Evolutionary conservation across 2,797 vertebrate species (phyloP), one percentile per base, ranked within the genome.

Genomic region (Novumbra hubbsi): DNA sequence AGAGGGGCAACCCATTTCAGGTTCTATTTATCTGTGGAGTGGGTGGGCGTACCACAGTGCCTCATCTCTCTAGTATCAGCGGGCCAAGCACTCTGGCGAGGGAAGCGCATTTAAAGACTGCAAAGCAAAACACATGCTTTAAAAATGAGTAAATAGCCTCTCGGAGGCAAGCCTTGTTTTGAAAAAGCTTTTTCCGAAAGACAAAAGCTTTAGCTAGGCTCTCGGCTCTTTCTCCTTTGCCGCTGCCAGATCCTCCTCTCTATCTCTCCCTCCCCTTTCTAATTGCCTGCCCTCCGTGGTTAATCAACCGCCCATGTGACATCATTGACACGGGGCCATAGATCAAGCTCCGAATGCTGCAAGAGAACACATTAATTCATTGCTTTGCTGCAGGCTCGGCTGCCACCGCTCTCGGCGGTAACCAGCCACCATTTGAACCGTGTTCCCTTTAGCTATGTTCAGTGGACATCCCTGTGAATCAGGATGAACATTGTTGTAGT

Each of bases 291-390:
- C 78, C 81, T 64, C 21, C 49, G 19, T 67, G 28, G 71, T 62
- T 78, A 80, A 78, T 78, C 77, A 84, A 73, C 78, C 65, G 67
- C 5, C 27, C 57, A 60, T 52, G 62, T 73, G 72, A 78, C 71
- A 73, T 79, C 76, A 68, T 21, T 66, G 21, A 75, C 57, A 64
- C 70, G 30, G n/a, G 28, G 21, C 71, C 9, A 12, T 62, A 64
- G 73, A 72, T 73, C 19, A n/a, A 34, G 60, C 41, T 52, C 30
- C 45, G 48, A 63, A 45, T 48, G 45, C 14, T 30, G 5, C 28
- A 32, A 76, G n/a, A 65, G 66, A 70, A 15, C n/a, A 48, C 48
- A 73, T 75, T 67, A 62, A 68, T 70, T 68, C 64, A 71, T 68
- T 24, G 62, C 55, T 74, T 19, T 48, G 21, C 45, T 24, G 19